Percentiles rank a stretch among this genome's conserved stretches.
Conservation (phyloP, 2,113 vertebrate genomes). For the Sylvilagus bachmani region DNA sequence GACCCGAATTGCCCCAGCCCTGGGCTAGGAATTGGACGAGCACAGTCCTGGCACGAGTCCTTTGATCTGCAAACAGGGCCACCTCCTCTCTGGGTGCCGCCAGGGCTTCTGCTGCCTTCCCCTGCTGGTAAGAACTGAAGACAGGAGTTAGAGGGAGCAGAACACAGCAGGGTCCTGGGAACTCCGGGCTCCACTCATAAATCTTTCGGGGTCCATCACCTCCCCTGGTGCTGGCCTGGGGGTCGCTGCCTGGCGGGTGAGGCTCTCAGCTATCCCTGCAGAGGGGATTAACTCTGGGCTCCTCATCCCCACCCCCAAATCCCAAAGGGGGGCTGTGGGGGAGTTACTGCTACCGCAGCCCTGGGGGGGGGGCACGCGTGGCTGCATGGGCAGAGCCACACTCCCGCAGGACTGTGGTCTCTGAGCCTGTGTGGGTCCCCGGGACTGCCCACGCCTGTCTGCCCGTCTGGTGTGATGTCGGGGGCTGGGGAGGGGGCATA, state of each 20-base stretch:
- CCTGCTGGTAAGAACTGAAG: background rate
- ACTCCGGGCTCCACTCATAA: background rate
- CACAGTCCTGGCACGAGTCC: background rate
- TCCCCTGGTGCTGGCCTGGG: background rate
- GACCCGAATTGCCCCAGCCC: fast-evolving
- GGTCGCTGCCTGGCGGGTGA: background rate
- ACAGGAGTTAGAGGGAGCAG: background rate
- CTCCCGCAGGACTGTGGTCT: background rate
- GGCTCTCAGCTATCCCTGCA: too few relatives aligned
- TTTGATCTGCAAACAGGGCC: background rate
- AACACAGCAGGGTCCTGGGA: background rate
- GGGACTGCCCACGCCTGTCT: too few relatives aligned
- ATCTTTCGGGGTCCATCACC: background rate
- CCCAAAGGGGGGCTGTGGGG: background rate
- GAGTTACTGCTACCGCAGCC: background rate
- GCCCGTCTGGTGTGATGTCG: background rate
- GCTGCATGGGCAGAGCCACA: background rate
- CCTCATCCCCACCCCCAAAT: background rate
- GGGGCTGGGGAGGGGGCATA: too few relatives aligned
- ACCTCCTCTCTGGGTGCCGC: too few relatives aligned
- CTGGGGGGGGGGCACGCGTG: background rate
- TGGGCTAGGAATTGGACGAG: background rate
- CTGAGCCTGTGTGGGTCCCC: background rate
- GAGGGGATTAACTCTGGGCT: fast-evolving
- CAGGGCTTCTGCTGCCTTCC: too few relatives aligned